Evolutionary conservation across 2,888 invertebrate species (phyloP), one percentile per base, ranked within the genome.

Genomic region (Lutraria lutraria): DNA sequence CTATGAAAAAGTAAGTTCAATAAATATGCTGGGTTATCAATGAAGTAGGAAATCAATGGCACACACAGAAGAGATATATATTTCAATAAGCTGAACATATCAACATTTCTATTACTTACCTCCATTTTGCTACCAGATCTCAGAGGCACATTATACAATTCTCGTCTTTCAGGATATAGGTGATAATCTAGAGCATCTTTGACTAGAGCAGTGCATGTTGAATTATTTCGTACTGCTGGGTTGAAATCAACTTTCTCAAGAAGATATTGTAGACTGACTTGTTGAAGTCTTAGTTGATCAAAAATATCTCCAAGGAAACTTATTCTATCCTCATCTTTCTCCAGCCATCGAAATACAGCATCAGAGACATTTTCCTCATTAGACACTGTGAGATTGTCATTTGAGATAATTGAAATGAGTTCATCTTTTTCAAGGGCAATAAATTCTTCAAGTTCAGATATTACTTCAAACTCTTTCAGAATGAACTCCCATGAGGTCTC

Each of bases 271-370:
- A 94, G 88, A 80, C 92, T 89, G 54, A 94, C 92, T 29, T 92
- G 92, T 60, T 91, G 90, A 31, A 92, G 88, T n/a, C 92, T 76
- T n/a, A 92, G 85, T 10, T 90, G 88, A 19, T 93, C 76, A 56
- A 94, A 93, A 16, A 94, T 90, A 43, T 93, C 93, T 6, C 91
- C 88, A 13, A 94, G 89, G 56, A 84, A 89, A 29, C 81, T 60
- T 21, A 90, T 92, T 34, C 93, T 82, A 12, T 85, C 79, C 21
- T 89, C 90, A 54, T 93, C 93, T 43, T 89, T 92, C 60, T 92
- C 92, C 15, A 93, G 88, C 94, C 94, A 94, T 19, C 88, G 89
- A 80, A 94, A 87, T 15, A 94, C 91, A 43, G 93, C 93, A 85
- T 92, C 92, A 82, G 92, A 93, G 0, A 94, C 92, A 80, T 88